A percentile compares a stretch with the other conserved stretches of the same genome.
These are phyloP conservation scores for Cyaniris semiargus DNA, from an alignment of 2,888 invertebrate species.

Conservation along the genomic window DNA sequence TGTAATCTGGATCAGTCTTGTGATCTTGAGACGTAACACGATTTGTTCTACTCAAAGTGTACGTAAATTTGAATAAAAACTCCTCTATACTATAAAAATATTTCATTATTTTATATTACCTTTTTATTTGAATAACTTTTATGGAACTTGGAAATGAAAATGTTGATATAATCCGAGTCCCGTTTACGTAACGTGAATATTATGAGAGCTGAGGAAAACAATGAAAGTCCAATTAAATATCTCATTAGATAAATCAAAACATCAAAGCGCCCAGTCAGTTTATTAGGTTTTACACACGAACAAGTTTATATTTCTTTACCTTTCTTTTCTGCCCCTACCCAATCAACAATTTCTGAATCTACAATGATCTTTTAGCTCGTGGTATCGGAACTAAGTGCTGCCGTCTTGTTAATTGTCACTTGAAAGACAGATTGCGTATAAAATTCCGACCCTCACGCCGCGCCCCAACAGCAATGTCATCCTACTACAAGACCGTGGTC, in stretches of 20 bases:
- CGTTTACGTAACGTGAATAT: neutral
- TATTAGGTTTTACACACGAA: neutral
- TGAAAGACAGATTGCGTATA: too few species aligned
- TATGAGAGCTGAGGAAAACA: neutral
- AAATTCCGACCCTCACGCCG: too few species aligned
- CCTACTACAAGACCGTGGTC: too few species aligned
- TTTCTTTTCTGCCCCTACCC: too few species aligned
- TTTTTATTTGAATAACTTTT: neutral
- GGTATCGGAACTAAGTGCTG: too few species aligned
- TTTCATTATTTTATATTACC: neutral
- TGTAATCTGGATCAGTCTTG: constrained; percentile 73
- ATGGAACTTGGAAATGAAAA: neutral
- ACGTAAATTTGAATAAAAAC: constrained; percentile 26
- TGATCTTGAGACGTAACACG: constrained; percentile 71
- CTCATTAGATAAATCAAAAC: neutral
- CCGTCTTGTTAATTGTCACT: too few species aligned
- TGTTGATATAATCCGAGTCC: neutral
- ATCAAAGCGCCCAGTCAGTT: neutral
- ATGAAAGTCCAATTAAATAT: neutral
- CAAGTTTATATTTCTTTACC: too few species aligned
- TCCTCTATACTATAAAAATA: constrained; percentile 1
- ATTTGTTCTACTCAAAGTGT: constrained; percentile 60
- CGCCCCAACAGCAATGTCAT: too few species aligned
- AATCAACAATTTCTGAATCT: too few species aligned
- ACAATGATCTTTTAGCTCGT: too few species aligned